A percentile compares a stretch with the other conserved stretches of the same genome.
Conservation (phyloP, 2,888 invertebrate genomes). For the Dyspetes luteomarginatus region DNA sequence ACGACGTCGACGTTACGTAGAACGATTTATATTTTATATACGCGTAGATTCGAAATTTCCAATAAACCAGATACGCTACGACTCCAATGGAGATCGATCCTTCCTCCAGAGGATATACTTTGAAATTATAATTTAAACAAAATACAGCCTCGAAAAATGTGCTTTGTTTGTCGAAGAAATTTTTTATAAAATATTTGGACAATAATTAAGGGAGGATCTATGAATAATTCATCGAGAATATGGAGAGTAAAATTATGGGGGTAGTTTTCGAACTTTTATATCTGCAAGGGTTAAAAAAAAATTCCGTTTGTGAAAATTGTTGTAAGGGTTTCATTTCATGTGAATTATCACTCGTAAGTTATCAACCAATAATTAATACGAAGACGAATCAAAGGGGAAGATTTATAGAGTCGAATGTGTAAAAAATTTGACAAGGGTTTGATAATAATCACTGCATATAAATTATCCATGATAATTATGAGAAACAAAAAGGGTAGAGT, state of each 20-base stretch:
- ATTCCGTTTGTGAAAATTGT: background rate
- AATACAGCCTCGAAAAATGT: background rate
- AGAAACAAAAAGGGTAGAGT: no score
- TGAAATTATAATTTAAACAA: background rate
- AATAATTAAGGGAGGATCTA: background rate
- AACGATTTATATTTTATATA: slow-evolving; percentile 11
- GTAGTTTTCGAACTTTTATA: slow-evolving; percentile 11
- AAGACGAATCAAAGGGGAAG: no score
- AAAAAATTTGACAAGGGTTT: no score
- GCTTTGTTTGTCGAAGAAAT: background rate
- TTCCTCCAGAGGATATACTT: background rate
- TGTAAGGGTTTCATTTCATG: background rate
- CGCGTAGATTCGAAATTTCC: slow-evolving; percentile 26
- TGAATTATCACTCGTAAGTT: background rate
- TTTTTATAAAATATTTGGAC: background rate
- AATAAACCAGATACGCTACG: slow-evolving; percentile 25
- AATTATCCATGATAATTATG: no score
- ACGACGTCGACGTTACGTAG: slow-evolving; percentile 26
- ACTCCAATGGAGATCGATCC: slow-evolving; percentile 19
- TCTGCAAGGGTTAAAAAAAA: no score
- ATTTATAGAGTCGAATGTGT: no score
- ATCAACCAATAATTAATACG: no score
- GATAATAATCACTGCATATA: no score
- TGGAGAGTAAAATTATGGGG: background rate
- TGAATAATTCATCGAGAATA: background rate